Evolutionary conservation across 2,113 vertebrate species (phyloP), one percentile per base, ranked within the genome.

Genomic region (Cyprinus carpio): DNA sequence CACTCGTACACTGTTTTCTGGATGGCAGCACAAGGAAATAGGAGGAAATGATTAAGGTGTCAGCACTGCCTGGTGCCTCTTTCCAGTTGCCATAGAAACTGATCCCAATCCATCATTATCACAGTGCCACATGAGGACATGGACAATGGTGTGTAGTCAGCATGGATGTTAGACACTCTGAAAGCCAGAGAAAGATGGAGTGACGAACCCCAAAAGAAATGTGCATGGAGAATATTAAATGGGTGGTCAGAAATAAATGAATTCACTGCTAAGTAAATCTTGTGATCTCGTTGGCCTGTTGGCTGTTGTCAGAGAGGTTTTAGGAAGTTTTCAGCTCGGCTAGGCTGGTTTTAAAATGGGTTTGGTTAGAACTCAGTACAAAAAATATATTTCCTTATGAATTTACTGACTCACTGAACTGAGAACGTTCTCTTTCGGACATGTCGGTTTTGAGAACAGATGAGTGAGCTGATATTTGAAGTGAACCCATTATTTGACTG

Each of bases 81-180:
- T 80, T 76, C 60, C 81, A 46, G 86, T 89, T 90, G 80, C 89
- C 84, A 89, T 89, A 86, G 87, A 86, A 89, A 90, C 89, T 85
- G 67, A 72, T 72, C 69, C 77, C 56, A 49, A 85, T 87, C 75
- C 69, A 34, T 83, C 84, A 84, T 78, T 46, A 72, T 76, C 74
- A 62, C 34, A 51, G 85, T 76, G 87, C 80, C 86, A 83, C 29
- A 54, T 82, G 51, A 72, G 79, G 87, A 87, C 75, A 83, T 74
- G 79, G 79, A 58, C 86, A 76, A 79, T 37, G n/a, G 76, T 40
- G 23, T 65, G 43, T 49, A 75, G 76, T 46, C 60, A 23, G 65
- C 54, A 49, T 84, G 75, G 76, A 67, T 77, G 25, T 34, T 20
- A 83, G 11, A 46, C 51, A 40, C 31, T 43, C n/a, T 27, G 9